phyloP scores from a whole-genome alignment of 1,140 invertebrate species.

The Chironomus tepperi region DNA sequence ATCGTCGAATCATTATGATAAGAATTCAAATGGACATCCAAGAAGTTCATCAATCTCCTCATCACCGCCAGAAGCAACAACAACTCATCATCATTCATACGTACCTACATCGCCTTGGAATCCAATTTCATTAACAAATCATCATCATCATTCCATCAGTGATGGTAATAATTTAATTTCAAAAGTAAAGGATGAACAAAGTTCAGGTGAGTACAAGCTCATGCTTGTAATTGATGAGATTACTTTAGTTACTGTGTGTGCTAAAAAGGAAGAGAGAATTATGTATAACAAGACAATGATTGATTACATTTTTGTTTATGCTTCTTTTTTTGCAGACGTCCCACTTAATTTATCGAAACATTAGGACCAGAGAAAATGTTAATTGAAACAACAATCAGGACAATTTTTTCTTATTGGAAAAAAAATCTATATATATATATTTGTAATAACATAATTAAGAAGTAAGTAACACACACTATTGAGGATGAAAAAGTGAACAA shows the following conservation, averaged over 20 bases:
- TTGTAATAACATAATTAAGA: not conserved
- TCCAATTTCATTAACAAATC: constrained; percentile 11
- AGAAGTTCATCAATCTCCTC: constrained; percentile 15
- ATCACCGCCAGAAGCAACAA: constrained; percentile 28
- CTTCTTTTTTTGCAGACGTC: constrained; percentile 33
- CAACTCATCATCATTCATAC: constrained; percentile 24
- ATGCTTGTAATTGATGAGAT: not conserved
- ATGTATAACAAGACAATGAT: constrained; percentile 1
- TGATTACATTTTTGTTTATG: not conserved
- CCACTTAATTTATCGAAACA: constrained; percentile 40
- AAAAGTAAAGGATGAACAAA: constrained; percentile 39
- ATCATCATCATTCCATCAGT: constrained; percentile 10
- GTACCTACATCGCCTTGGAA: constrained; percentile 26
- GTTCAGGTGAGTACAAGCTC: constrained; percentile 33
- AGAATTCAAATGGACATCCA: not conserved
- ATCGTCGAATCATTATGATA: not conserved
- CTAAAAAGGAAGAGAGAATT: not conserved
- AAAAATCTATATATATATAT: not conserved
- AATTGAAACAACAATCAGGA: constrained; percentile 13
- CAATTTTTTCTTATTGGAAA: constrained; percentile 13
- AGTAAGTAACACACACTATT: not conserved
- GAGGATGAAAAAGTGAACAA: not conserved
- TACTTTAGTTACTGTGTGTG: not conserved
- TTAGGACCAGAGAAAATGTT: constrained; percentile 27
- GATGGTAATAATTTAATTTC: constrained; percentile 30